Evolutionary conservation across 2,888 invertebrate species (phyloP), one percentile per base, ranked within the genome.

Genomic region (Hypomecis punctinalis): DNA sequence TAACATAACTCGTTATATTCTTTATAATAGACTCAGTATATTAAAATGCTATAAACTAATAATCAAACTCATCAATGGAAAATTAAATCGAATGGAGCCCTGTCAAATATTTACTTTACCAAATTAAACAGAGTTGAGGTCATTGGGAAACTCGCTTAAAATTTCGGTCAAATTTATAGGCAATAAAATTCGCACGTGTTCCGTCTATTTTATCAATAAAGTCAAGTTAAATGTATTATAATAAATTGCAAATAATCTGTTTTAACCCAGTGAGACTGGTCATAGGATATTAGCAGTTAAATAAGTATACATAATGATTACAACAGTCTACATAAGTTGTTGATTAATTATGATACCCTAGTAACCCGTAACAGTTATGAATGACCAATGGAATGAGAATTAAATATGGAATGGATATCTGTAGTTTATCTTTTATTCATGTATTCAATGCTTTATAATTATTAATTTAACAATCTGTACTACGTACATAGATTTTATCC

Each of bases 141-240:
- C 62, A 52, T 13, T 57, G 13, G 3, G 5, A 43, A 55, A 55
- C 23, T 13, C n/a, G 45, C 39, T 39, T n/a, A 49, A 35, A 55
- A 61, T 10, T 53, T 48, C 13, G 13, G 23, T 48, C 23, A 11
- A n/a, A n/a, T 52, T 11, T 53, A 54, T 13, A 36, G 11, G 23
- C 39, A 47, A 60, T 42, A 49, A 59, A 59, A 10, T 36, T 11
- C 49, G 51, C 52, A 62, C 62, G 56, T 57, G 57, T 40, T 52
- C 13, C 5, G 11, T 45, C 33, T 46, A 39, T 37, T 62, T 58
- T 13, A 23, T 7, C 4, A 10, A 37, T 33, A 40, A 54, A 33
- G 9, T 9, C 4, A 5, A 23, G 40, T 40, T 52, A 40, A 52
- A 52, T 39, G 0, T 37, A 37, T 45, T 37, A 10, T 11, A 46